A percentile compares a stretch with the other conserved stretches of the same genome.
phyloP scores from a whole-genome alignment of 2,113 vertebrate genomes.

The Podarcis raffonei region DNA sequence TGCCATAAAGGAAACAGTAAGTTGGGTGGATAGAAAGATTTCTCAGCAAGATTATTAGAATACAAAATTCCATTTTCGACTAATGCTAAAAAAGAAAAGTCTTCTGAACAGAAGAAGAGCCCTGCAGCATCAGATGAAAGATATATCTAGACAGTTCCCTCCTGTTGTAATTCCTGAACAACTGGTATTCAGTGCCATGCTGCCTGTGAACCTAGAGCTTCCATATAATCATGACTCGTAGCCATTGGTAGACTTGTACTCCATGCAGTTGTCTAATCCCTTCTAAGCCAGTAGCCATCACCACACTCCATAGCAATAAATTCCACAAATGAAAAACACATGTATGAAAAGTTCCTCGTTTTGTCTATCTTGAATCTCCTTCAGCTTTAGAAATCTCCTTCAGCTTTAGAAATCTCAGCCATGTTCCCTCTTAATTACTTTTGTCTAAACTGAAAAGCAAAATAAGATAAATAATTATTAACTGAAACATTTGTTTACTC shows the following conservation, averaged over 20 bases:
- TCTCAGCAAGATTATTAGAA: slow-evolving; percentile 8
- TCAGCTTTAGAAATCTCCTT: no score
- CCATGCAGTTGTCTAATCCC: background rate
- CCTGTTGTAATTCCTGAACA: background rate
- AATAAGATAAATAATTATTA: background rate
- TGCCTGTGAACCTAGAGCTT: background rate
- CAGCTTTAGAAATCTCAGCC: background rate
- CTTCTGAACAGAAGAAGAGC: background rate
- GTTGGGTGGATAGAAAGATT: background rate
- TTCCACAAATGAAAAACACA: background rate
- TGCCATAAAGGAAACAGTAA: slow-evolving; percentile 37
- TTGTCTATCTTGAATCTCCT: background rate
- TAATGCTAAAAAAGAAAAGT: background rate
- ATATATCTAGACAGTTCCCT: background rate
- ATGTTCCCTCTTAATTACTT: no score
- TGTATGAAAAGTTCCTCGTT: background rate
- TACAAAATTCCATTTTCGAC: background rate
- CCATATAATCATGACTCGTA: background rate
- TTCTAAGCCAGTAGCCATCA: background rate
- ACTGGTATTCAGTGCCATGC: background rate
- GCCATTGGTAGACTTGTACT: background rate
- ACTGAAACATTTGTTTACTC: background rate
- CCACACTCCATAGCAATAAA: background rate
- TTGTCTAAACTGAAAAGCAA: background rate
- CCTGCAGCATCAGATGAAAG: background rate